Base-by-base conservation (phyloP, 2,113 vertebrate genomes). In the Lipophrys pholis region DNA sequence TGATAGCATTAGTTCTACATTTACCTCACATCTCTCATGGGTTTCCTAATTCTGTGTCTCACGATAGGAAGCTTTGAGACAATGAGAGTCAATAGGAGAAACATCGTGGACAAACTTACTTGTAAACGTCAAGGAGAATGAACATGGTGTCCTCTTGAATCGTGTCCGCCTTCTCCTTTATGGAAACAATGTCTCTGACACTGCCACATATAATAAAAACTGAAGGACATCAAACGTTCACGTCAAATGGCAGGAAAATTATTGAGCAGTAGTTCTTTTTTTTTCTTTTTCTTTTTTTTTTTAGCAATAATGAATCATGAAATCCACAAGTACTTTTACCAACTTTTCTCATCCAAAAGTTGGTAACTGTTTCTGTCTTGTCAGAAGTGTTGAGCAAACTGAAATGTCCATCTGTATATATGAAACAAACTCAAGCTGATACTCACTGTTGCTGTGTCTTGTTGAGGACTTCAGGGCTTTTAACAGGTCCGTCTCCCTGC, bases 71-170 rank as follows among this genome's bases (percentile, higher is more conserved):
- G 7, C 6, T 5, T 64, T 12, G n/a, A 38, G 1, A 15, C 8
- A 60, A 0, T 12, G 6, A 14, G 7, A 7, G 7, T 3, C 6
- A 1, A 45, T 39, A 39, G 48, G 9, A 38, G 8, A 30, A 1
- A n/a, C 65, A 12, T 57, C 6, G 0, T 6, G 41, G 6, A 8
- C 42, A 12, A 48, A 89, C 96, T 94, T 93, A 99, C 98, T 95
- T 97, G 93, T 95, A 96, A 58, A 98, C 83, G 86, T 99, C 96
- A 21, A 99, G 80, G 45, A 99, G 94, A 79, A 99, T 91, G 76
- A 98, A 94, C 58, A 97, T 71, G 8, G 91, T 92, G 43, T 98
- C 93, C 6, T 89, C 53, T 57, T 92, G 73, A 54, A 93, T 63
- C 0, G 5, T 3, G 6, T 14, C 11, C 0, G 0, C 58, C 0